phyloP scores from a whole-genome alignment of 2,113 vertebrate species.

The Lates calcarifer region DNA sequence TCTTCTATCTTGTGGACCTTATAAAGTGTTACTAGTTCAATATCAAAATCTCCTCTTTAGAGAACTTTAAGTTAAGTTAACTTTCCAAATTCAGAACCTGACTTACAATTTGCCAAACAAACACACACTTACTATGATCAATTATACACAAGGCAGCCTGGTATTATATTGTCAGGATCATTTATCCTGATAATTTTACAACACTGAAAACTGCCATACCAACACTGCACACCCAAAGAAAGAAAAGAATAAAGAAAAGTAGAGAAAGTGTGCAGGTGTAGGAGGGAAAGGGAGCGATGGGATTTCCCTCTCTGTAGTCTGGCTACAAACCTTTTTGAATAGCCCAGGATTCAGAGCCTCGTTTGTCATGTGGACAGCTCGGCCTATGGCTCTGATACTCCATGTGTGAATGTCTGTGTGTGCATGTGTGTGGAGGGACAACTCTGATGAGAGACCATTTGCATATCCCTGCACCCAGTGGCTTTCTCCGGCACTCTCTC shows the following conservation, averaged over 20 bases:
- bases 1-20: background rate
- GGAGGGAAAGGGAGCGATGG: slow-evolving; percentile 16
- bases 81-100: background rate
- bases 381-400: slow-evolving; percentile 36
- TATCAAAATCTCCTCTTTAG: background rate
- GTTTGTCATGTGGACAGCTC: slow-evolving; percentile 71
- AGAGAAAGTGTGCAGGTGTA: slow-evolving; percentile 32
- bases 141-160: background rate
- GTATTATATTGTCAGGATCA: background rate
- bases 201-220: background rate
- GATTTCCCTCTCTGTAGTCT: slow-evolving; percentile 61
- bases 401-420: background rate
- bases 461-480: slow-evolving; percentile 45
- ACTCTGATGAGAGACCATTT: slow-evolving; percentile 36
- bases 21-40: background rate
- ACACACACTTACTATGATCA: slow-evolving; percentile 4
- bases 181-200: slow-evolving; percentile 11
- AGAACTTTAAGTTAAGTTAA: too few relatives aligned
- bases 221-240: background rate
- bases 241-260: background rate
- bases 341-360: slow-evolving; percentile 52
- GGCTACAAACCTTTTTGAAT: slow-evolving; percentile 54
- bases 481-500: slow-evolving; percentile 34
- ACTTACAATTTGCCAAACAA: background rate
- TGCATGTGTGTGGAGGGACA: background rate